Percentiles rank a stretch among this genome's conserved stretches.
These are phyloP conservation scores for Cotesia chilonis DNA, from an alignment of 1,140 invertebrate genomes.

Conservation along the genomic window DNA sequence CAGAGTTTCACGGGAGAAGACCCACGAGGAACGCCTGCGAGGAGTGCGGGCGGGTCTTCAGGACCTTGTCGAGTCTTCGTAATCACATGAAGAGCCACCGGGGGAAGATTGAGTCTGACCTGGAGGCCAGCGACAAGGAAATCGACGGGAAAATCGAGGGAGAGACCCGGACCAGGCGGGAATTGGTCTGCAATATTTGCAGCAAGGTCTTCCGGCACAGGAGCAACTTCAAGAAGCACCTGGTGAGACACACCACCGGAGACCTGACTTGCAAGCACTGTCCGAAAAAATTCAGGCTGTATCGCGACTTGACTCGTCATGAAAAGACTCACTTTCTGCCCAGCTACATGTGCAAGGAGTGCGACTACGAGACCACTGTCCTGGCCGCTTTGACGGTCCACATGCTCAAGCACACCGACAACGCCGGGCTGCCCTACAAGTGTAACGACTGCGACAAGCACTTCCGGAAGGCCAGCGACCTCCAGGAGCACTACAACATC, in stretches of 20 bases:
- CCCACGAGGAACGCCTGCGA: constrained; percentile 52
- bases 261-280: constrained; percentile 61
- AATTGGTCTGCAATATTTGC: constrained; percentile 58
- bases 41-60: constrained; percentile 55
- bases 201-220: constrained; percentile 60
- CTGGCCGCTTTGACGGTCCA: constrained; percentile 57
- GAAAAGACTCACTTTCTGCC: constrained; percentile 63
- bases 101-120: constrained; percentile 18
- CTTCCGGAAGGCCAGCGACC: constrained; percentile 66
- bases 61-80: constrained; percentile 48
- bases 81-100: constrained; percentile 58
- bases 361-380: constrained; percentile 63
- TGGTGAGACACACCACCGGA: constrained; percentile 55
- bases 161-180: constrained; percentile 46
- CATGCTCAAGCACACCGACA: constrained; percentile 58
- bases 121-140: constrained; percentile 33
- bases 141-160: constrained; percentile 14
- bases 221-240: constrained; percentile 61
- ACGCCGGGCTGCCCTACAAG: constrained; percentile 67
- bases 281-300: constrained; percentile 58
- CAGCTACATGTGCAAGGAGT: constrained; percentile 60
- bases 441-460: constrained; percentile 72
- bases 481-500: constrained; percentile 64
- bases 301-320: constrained; percentile 60
- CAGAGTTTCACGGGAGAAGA: constrained; percentile 49